Percentiles rank a stretch among this genome's conserved stretches.
phyloP scores from a whole-genome alignment of 2,113 vertebrate species.

The Protomyctophum bolini region DNA sequence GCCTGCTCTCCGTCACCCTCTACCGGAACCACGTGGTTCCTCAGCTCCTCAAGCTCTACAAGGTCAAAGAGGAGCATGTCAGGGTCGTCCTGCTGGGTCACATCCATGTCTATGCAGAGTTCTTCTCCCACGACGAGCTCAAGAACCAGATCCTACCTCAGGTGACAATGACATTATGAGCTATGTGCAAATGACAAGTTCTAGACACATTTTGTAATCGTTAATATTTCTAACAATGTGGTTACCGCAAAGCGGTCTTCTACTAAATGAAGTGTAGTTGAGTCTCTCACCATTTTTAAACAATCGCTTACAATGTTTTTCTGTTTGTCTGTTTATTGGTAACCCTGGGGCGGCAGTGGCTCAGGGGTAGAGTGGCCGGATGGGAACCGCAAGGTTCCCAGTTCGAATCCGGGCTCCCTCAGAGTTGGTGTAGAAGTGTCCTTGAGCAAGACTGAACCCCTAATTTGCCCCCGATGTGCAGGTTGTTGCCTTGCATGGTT shows the following conservation, averaged over 20 bases:
- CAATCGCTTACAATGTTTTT: no score
- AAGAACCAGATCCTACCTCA: constrained; percentile 93
- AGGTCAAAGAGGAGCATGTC: constrained; percentile 93
- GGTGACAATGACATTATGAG: constrained; percentile 69
- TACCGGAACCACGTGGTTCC: constrained; percentile 90
- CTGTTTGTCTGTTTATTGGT: no score
- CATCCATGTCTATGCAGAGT: constrained; percentile 88
- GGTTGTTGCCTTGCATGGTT: no score
- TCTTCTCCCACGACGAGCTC: constrained; percentile 89
- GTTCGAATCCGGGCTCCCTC: no score
- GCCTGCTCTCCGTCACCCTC: constrained; percentile 86
- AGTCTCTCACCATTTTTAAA: no score
- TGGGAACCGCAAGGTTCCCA: no score
- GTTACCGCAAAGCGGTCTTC: neutral
- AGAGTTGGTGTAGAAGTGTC: no score
- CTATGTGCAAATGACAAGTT: neutral
- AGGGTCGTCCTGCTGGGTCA: constrained; percentile 89
- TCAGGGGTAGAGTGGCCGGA: no score
- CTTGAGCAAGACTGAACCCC: no score
- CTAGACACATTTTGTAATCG: neutral
- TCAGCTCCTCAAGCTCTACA: constrained; percentile 90
- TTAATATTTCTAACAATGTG: neutral
- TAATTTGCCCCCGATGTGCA: no score
- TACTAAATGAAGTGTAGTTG: no score
- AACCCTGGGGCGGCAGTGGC: no score